A percentile compares a stretch with the other conserved stretches of the same genome.
phyloP scores from a whole-genome alignment of 2,888 invertebrate genomes.

The Eristalinus sepulchralis region DNA sequence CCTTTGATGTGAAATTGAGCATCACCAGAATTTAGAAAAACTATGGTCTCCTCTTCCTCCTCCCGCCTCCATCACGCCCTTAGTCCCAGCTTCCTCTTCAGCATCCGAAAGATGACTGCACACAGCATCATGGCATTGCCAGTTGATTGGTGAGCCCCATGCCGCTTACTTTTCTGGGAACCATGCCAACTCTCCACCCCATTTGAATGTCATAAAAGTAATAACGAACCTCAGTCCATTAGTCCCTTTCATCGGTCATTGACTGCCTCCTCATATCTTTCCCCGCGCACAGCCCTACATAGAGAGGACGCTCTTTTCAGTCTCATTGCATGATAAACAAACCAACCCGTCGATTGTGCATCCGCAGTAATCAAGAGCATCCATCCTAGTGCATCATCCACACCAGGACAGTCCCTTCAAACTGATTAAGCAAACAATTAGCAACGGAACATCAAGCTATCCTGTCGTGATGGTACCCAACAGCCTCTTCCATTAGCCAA shows the following conservation, averaged over 20 bases:
- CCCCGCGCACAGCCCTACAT: not conserved
- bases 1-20: too few species aligned
- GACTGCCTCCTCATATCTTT: not conserved
- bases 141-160: too few species aligned
- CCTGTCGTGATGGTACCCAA: not conserved
- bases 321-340: not conserved
- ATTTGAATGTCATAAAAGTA: not conserved
- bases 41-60: too few species aligned
- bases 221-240: not conserved
- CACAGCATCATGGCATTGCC: too few species aligned
- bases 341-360: not conserved
- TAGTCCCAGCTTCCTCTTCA: too few species aligned
- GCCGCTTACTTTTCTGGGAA: too few species aligned
- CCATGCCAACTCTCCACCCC: too few species aligned
- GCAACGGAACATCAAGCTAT: not conserved
- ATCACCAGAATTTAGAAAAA: too few species aligned
- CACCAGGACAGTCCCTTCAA: not conserved
- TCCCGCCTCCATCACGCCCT: too few species aligned
- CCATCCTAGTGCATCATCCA: not conserved
- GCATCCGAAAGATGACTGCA: too few species aligned
- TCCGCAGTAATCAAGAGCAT: not conserved
- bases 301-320: not conserved
- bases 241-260: not conserved
- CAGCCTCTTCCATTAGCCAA: not conserved
- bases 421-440: not conserved